Percentiles rank a stretch among this genome's conserved stretches.
phyloP scores from a whole-genome alignment of 2,797 vertebrate species.

The Luscinia megarhynchos region DNA sequence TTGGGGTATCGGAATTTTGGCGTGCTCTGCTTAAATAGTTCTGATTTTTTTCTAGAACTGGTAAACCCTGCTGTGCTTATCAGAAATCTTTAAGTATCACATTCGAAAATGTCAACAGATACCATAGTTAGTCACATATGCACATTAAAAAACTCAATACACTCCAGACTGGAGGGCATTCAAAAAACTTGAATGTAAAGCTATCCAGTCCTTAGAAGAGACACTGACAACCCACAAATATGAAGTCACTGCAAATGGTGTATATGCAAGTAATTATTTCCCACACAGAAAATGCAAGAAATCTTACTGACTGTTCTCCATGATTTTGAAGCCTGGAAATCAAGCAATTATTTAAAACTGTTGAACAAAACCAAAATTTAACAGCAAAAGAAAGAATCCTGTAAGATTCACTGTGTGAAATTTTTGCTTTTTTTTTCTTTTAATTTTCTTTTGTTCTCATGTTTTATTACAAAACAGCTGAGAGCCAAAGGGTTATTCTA shows the following conservation, averaged over 20 bases:
- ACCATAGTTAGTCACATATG: neutral
- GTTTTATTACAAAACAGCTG: neutral
- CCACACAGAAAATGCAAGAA: neutral
- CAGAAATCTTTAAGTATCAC: neutral
- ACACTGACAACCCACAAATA: conserved; percentile 17
- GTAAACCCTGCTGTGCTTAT: neutral
- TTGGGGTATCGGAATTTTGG: neutral
- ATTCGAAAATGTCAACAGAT: neutral
- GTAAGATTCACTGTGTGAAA: neutral
- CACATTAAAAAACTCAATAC: neutral
- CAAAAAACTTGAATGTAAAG: neutral
- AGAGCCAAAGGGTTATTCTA: neutral
- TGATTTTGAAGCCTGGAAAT: conserved; percentile 4
- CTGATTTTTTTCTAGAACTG: neutral
- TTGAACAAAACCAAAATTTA: conserved; percentile 22
- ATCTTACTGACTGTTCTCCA: neutral
- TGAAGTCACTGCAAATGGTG: neutral
- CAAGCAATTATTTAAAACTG: neutral
- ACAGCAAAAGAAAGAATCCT: neutral
- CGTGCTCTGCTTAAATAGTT: neutral
- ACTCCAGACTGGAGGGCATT: neutral
- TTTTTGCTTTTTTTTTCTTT: neutral
- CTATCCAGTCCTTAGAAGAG: neutral
- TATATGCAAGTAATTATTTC: neutral
- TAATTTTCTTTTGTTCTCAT: neutral